phyloP scores from a whole-genome alignment of 2,113 vertebrate species.

The Empidonax traillii region DNA sequence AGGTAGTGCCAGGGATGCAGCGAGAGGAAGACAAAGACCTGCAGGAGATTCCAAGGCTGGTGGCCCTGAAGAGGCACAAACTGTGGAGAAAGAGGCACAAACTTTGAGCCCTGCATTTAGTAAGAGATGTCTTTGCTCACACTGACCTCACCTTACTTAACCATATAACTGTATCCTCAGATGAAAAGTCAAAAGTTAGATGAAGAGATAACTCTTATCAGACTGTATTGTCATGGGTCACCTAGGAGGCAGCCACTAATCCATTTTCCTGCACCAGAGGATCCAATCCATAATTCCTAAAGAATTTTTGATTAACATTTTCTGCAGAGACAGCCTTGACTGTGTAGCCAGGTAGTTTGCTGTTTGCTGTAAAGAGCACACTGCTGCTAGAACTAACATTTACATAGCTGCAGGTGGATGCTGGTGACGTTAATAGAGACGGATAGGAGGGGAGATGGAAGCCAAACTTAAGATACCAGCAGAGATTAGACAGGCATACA shows the following conservation, averaged over 20 bases:
- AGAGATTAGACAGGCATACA: not conserved
- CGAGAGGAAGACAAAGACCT: not conserved
- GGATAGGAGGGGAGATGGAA: constrained; percentile 16
- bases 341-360: not conserved
- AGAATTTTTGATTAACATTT: not conserved
- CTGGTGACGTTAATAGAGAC: constrained; percentile 15
- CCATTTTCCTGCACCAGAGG: not conserved
- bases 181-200: not conserved
- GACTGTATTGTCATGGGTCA: not conserved
- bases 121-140: not conserved
- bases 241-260: not conserved
- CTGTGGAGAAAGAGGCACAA: not conserved
- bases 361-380: not conserved
- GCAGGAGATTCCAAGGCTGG: not conserved
- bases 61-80: not conserved
- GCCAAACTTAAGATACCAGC: not conserved
- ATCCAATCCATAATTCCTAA: not conserved
- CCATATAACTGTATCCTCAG: not conserved
- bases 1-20: not conserved
- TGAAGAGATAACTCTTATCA: not conserved
- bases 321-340: not conserved
- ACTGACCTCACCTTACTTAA: not conserved
- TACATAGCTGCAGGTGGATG: constrained; percentile 26
- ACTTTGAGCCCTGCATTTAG: not conserved
- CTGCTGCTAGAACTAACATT: constrained; percentile 21